phyloP scores from a whole-genome alignment of 2,113 vertebrate species.

The Meles meles region DNA sequence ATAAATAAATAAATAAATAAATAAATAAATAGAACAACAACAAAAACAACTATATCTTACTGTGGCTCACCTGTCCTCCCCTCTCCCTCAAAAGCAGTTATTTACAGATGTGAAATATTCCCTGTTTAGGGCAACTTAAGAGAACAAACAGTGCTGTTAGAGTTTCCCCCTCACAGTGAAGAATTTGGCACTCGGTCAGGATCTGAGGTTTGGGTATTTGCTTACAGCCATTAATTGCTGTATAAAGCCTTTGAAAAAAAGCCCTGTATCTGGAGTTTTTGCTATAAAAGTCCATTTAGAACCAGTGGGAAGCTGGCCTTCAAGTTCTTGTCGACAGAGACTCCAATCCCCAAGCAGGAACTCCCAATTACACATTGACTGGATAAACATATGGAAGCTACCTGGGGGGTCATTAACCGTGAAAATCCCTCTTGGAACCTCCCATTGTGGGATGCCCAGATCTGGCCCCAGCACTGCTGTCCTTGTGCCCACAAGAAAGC shows the following conservation, averaged over 20 bases:
- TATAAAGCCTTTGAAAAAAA: slow-evolving; percentile 57
- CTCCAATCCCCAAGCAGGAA: slow-evolving; percentile 24
- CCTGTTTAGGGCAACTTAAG: neutral
- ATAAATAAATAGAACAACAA: neutral
- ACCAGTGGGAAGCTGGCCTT: slow-evolving; percentile 30
- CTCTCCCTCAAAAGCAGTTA: slow-evolving; percentile 44
- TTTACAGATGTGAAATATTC: slow-evolving; percentile 66
- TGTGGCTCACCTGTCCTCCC: slow-evolving; percentile 76
- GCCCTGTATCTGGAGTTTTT: slow-evolving; percentile 13
- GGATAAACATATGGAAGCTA: neutral
- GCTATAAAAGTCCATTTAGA: slow-evolving; percentile 67
- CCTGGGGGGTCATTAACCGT: slow-evolving; percentile 8
- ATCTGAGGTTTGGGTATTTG: slow-evolving; percentile 75
- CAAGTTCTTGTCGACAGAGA: neutral
- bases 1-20: slow-evolving; percentile 59
- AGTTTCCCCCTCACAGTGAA: slow-evolving; percentile 30
- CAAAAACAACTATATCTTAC: slow-evolving; percentile 32
- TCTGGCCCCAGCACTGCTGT: neutral
- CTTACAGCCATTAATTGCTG: slow-evolving; percentile 63
- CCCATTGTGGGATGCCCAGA: neutral
- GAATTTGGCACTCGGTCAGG: slow-evolving; percentile 61
- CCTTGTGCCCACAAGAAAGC: neutral
- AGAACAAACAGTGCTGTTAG: slow-evolving; percentile 48
- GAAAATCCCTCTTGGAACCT: slow-evolving; percentile 29
- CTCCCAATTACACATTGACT: slow-evolving; percentile 52